Evolutionary conservation across 2,113 vertebrate genomes (phyloP).

Genomic region (Xenopus borealis): DNA sequence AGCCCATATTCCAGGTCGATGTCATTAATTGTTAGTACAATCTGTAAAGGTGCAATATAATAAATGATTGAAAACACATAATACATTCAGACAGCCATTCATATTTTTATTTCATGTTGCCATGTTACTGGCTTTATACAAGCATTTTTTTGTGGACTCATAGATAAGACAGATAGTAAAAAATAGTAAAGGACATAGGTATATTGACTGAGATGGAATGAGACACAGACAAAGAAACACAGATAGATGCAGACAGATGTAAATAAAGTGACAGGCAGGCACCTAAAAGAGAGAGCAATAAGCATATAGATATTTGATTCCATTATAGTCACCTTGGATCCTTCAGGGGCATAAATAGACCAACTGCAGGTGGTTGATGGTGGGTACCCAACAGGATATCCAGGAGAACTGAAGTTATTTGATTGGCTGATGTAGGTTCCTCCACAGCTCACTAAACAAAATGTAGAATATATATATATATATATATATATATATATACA

Average conservation of each 20-base stretch:
- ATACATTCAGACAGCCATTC: not conserved
- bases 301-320: not conserved
- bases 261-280: not conserved
- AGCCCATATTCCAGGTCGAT: not conserved
- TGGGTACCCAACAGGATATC: slow-evolving; percentile 53
- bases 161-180: too few species aligned
- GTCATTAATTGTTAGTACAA: not conserved
- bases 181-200: too few species aligned
- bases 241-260: not conserved
- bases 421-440: slow-evolving; percentile 49
- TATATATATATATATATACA: too few species aligned
- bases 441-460: slow-evolving; percentile 57
- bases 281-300: too few species aligned
- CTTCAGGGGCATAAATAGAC: slow-evolving; percentile 57
- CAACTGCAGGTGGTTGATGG: slow-evolving; percentile 53
- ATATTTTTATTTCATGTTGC: too few species aligned
- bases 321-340: slow-evolving; percentile 51
- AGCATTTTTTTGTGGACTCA: too few species aligned
- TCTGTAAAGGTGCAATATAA: not conserved
- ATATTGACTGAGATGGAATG: too few species aligned
- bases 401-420: slow-evolving; percentile 55
- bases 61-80: not conserved
- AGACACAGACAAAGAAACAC: not conserved
- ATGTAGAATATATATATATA: too few species aligned
- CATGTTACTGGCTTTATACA: too few species aligned